These are phyloP conservation scores for Vanessa cardui DNA, from an alignment of 2,888 invertebrate species.

Conservation along the genomic window DNA sequence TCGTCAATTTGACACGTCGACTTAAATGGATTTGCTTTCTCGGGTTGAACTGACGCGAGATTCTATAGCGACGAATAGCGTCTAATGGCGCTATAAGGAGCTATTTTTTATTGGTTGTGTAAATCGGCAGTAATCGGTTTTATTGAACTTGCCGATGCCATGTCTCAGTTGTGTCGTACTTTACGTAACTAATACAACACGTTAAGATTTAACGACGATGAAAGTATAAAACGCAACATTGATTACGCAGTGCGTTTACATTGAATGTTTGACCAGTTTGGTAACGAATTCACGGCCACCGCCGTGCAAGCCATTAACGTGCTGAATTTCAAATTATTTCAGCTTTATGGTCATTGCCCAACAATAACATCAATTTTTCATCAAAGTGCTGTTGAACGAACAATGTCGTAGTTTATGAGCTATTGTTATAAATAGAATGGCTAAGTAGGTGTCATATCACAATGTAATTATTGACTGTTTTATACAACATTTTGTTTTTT, in stretches of 20 bases:
- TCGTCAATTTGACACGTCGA: too few species aligned
- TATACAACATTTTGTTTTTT: too few species aligned
- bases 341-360: slow-evolving; percentile 7
- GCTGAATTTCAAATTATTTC: slow-evolving; percentile 32
- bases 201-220: too few species aligned
- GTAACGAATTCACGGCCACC: slow-evolving; percentile 12
- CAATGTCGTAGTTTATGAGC: slow-evolving; percentile 7
- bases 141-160: too few species aligned
- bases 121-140: too few species aligned
- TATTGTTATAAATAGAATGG: slow-evolving; percentile 7
- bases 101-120: too few species aligned
- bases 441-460: not conserved
- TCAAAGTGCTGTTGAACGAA: slow-evolving; percentile 18
- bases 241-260: not conserved
- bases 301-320: slow-evolving; percentile 18
- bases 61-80: too few species aligned
- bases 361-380: slow-evolving; percentile 27
- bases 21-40: too few species aligned
- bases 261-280: not conserved
- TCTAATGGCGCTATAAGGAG: too few species aligned
- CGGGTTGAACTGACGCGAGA: too few species aligned
- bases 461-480: not conserved
- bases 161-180: too few species aligned
- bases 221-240: not conserved
- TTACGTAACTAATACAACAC: too few species aligned